Conservation (phyloP, 2,888 invertebrate genomes). For the Rhyacophila evoluta region DNA sequence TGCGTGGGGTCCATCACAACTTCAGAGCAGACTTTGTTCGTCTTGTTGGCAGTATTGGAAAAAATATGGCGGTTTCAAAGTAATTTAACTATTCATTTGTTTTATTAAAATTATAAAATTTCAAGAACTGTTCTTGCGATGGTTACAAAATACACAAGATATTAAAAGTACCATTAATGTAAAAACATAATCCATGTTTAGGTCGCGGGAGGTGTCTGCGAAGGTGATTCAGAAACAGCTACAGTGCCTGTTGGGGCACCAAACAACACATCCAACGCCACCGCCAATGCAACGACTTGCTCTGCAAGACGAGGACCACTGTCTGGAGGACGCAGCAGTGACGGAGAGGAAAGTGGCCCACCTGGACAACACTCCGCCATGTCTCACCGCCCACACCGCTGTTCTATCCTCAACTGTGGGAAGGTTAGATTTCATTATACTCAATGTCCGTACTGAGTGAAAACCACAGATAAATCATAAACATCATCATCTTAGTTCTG, state of each 20-base stretch:
- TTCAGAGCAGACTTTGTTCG: constrained; percentile 93
- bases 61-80: constrained; percentile 96
- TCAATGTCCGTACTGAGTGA: not conserved
- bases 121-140: too few species aligned
- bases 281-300: constrained; percentile 60
- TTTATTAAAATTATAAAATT: too few species aligned
- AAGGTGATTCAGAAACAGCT: constrained; percentile 63
- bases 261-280: constrained; percentile 56
- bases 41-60: constrained; percentile 99
- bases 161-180: too few species aligned
- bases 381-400: constrained; percentile 86
- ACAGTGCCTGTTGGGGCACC: constrained; percentile 61
- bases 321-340: constrained; percentile 59
- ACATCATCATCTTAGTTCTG: too few species aligned
- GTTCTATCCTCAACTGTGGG: constrained; percentile 91
- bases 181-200: too few species aligned
- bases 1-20: constrained; percentile 93
- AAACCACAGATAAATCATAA: too few species aligned
- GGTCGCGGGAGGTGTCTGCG: constrained; percentile 68
- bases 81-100: constrained; percentile 58
- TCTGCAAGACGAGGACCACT: constrained; percentile 60
- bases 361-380: constrained; percentile 64
- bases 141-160: too few species aligned
- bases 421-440: constrained; percentile 67
- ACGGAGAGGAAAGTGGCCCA: constrained; percentile 65